phyloP scores from a whole-genome alignment of 2,113 vertebrate genomes.

The Pituophis catenifer region DNA sequence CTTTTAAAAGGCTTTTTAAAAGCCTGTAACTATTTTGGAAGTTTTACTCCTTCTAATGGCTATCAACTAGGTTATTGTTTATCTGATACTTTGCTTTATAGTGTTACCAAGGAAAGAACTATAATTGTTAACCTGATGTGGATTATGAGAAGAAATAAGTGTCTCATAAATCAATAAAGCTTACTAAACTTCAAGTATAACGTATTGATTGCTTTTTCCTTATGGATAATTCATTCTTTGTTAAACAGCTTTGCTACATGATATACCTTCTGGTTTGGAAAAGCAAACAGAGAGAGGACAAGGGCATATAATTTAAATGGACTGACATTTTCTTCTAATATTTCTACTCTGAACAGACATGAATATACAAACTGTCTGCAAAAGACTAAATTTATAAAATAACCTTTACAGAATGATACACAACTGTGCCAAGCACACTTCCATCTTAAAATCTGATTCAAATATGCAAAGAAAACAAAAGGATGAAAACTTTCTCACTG shows the following conservation, averaged over 20 bases:
- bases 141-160: slow-evolving; percentile 35
- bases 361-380: not conserved
- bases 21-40: not conserved
- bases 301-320: not conserved
- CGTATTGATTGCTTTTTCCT: not conserved
- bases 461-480: not conserved
- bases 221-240: slow-evolving; percentile 14
- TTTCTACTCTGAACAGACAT: not conserved
- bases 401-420: not conserved
- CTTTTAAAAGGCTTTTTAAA: not conserved
- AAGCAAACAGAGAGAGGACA: not conserved
- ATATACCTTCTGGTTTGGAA: not conserved
- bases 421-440: not conserved
- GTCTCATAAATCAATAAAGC: slow-evolving; percentile 31
- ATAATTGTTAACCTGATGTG: slow-evolving; percentile 14
- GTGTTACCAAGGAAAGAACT: slow-evolving; percentile 15
- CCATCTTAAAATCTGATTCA: not conserved
- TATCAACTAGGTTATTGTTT: not conserved
- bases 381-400: not conserved
- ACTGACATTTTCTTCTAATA: not conserved
- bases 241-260: not conserved
- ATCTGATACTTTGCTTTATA: slow-evolving; percentile 32
- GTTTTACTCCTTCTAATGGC: not conserved
- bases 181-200: slow-evolving; percentile 7
- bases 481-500: not conserved